These are phyloP conservation scores for Lordiphosa andalusiaca DNA, from an alignment of 2,888 invertebrate species.

Conservation along the genomic window DNA sequence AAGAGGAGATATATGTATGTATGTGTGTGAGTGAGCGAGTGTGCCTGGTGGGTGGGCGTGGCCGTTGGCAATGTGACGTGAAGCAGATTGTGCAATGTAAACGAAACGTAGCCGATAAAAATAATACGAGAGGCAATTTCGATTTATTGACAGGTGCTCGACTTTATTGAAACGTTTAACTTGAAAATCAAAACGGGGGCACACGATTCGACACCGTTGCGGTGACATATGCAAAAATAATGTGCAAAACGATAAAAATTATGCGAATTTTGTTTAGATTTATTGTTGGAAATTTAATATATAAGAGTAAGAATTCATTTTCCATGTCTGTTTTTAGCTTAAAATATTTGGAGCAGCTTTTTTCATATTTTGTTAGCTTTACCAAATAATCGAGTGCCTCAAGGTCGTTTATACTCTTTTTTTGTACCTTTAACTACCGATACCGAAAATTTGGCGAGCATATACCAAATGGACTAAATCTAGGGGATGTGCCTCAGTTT, in stretches of 20 bases:
- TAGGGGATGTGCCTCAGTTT: no score
- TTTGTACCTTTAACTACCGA: no score
- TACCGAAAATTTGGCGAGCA: no score
- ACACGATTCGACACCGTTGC: neutral
- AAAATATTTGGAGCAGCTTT: no score
- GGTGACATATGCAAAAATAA: constrained; percentile 56
- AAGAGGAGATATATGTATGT: constrained; percentile 2
- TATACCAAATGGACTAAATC: no score
- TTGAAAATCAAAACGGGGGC: constrained; percentile 41
- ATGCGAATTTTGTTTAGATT: constrained; percentile 66
- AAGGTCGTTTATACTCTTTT: no score
- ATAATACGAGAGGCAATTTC: constrained; percentile 75
- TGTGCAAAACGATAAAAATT: constrained; percentile 66
- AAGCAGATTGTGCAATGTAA: constrained; percentile 66
- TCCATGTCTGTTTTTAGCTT: no score
- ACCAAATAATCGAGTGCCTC: no score
- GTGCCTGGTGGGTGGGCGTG: constrained; percentile 37
- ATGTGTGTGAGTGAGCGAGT: constrained; percentile 3
- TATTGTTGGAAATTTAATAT: constrained; percentile 30
- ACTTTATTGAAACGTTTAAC: constrained; percentile 75
- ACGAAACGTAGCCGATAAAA: constrained; percentile 69
- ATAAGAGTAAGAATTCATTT: no score
- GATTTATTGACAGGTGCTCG: constrained; percentile 76
- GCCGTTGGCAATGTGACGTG: constrained; percentile 53
- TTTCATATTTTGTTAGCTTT: no score